A percentile compares a stretch with the other conserved stretches of the same genome.
phyloP scores from a whole-genome alignment of 2,113 vertebrate genomes.

The Eubucco bourcierii region DNA sequence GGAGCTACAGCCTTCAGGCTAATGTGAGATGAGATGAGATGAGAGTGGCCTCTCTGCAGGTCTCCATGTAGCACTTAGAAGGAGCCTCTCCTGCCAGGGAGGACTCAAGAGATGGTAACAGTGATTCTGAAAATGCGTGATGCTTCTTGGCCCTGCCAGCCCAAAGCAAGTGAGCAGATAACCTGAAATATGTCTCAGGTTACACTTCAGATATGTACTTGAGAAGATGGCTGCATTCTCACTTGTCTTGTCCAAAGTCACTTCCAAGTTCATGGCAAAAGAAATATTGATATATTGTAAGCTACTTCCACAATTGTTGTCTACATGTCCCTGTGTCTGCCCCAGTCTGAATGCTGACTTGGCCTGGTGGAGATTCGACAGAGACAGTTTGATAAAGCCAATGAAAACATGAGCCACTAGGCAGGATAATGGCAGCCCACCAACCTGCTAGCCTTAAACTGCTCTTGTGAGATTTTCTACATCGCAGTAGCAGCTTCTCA shows the following conservation, averaged over 20 bases:
- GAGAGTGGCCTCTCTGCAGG: rapidly evolving
- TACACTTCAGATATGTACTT: not conserved
- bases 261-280: not conserved
- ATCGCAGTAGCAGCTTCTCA: not conserved
- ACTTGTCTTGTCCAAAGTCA: not conserved
- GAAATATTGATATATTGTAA: not conserved
- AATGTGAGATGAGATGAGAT: not conserved
- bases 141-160: not conserved
- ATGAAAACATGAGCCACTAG: rapidly evolving
- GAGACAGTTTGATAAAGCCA: not conserved
- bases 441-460: not conserved
- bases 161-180: not conserved
- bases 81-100: not conserved
- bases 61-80: not conserved
- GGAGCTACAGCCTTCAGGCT: not conserved
- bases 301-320: not conserved
- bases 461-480: not conserved
- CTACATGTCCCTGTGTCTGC: not conserved
- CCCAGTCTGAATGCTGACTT: not conserved
- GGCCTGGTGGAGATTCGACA: not conserved
- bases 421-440: not conserved
- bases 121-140: not conserved
- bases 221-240: not conserved
- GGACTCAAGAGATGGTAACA: rapidly evolving
- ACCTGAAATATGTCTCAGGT: not conserved